These are phyloP conservation scores for Cheilinus undulatus DNA, from an alignment of 2,113 vertebrate species.

Conservation along the genomic window DNA sequence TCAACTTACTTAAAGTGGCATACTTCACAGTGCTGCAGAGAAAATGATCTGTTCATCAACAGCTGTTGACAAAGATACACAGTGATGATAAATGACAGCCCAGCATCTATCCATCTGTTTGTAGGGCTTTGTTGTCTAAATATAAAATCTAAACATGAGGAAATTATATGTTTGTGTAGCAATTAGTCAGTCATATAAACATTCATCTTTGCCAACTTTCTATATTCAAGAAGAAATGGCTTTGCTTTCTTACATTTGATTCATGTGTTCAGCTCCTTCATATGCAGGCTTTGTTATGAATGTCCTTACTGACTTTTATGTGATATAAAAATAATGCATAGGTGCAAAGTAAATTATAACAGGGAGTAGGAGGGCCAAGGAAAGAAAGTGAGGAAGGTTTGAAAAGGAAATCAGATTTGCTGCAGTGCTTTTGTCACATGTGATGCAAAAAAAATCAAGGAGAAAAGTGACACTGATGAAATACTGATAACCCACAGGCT, in stretches of 20 bases:
- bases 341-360: not conserved
- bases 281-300: not conserved
- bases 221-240: not conserved
- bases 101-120: not conserved
- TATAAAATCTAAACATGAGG: not conserved
- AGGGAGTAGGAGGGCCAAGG: not conserved
- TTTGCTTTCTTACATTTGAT: not conserved
- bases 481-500: slow-evolving; percentile 40
- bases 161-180: too few species aligned
- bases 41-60: slow-evolving; percentile 22
- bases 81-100: slow-evolving; percentile 7
- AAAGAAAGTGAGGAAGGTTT: not conserved
- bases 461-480: slow-evolving; percentile 30
- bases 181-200: not conserved
- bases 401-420: not conserved
- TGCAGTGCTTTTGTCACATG: slow-evolving; percentile 2
- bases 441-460: slow-evolving; percentile 12
- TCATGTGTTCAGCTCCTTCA: not conserved
- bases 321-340: not conserved
- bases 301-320: not conserved
- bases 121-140: not conserved
- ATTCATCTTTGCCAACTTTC: not conserved
- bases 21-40: slow-evolving; percentile 30
- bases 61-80: slow-evolving; percentile 26
- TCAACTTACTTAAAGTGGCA: slow-evolving; percentile 41